These are phyloP conservation scores for Sigmodon hispidus DNA, from an alignment of 2,113 vertebrate species.

Conservation along the genomic window DNA sequence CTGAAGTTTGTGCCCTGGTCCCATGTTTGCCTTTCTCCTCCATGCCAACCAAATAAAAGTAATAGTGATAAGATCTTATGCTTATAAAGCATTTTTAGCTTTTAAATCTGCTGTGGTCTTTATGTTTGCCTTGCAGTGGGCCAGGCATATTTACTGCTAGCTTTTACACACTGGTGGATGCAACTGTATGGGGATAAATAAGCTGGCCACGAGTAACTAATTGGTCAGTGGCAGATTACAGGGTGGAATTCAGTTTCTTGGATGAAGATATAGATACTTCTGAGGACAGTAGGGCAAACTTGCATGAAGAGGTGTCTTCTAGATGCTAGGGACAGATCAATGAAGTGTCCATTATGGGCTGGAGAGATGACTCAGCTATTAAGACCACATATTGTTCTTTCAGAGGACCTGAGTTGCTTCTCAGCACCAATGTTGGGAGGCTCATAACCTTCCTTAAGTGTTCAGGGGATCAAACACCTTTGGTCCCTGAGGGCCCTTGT, in stretches of 20 bases:
- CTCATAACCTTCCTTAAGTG: not conserved
- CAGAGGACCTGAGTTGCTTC: not conserved
- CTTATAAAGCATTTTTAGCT: constrained; percentile 53
- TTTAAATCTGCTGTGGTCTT: constrained; percentile 63
- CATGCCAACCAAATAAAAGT: constrained; percentile 1
- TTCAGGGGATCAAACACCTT: not conserved
- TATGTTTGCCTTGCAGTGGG: not conserved
- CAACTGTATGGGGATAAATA: constrained; percentile 27
- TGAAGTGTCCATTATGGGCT: not conserved
- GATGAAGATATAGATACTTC: not conserved
- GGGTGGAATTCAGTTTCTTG: not conserved
- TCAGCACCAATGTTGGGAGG: not conserved
- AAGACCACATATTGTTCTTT: not conserved
- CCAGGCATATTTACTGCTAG: constrained; percentile 5
- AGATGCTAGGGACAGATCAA: not conserved
- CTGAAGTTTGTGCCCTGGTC: not conserved
- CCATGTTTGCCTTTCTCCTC: constrained; percentile 36
- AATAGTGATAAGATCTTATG: constrained; percentile 16
- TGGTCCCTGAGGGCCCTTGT: not conserved
- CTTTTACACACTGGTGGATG: not conserved
- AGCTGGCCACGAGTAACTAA: not conserved
- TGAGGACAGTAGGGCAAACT: not conserved
- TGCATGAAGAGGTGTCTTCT: not conserved
- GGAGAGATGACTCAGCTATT: not conserved
- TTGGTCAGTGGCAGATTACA: not conserved